Conservation (phyloP, 2,888 invertebrate genomes). For the Candidula unifasciata region DNA sequence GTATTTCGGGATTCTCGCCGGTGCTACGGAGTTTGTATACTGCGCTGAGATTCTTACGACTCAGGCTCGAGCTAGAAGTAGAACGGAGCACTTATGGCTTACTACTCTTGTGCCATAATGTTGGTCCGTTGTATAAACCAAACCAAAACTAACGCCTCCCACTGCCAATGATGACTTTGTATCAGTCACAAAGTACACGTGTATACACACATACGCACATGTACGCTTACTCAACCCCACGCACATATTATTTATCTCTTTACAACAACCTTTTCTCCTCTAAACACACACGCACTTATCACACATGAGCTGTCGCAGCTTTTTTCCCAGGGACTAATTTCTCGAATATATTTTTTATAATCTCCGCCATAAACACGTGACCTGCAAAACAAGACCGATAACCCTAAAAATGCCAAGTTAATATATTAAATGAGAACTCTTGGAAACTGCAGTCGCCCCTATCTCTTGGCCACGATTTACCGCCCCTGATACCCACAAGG, state of each 20-base stretch:
- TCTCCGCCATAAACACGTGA: slow-evolving; percentile 26
- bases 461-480: slow-evolving; percentile 37
- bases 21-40: too few species aligned
- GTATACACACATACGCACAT: background rate
- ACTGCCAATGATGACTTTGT: too few species aligned
- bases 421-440: slow-evolving; percentile 44
- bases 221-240: background rate
- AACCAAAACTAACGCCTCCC: too few species aligned
- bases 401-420: slow-evolving; percentile 43
- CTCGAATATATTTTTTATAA: background rate
- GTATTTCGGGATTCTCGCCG: too few species aligned
- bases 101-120: too few species aligned
- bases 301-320: background rate
- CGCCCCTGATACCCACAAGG: slow-evolving; percentile 38
- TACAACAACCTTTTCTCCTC: too few species aligned
- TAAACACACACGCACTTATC: background rate
- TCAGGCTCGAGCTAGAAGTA: too few species aligned
- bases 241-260: too few species aligned
- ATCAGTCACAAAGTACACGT: background rate
- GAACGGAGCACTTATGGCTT: too few species aligned
- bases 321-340: slow-evolving; percentile 12
- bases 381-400: slow-evolving; percentile 38
- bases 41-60: too few species aligned
- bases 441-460: slow-evolving; percentile 39
- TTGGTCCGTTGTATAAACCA: too few species aligned